Evolutionary conservation across 1,140 invertebrate genomes (phyloP).

Genomic region (Acromyrmex echinatior): DNA sequence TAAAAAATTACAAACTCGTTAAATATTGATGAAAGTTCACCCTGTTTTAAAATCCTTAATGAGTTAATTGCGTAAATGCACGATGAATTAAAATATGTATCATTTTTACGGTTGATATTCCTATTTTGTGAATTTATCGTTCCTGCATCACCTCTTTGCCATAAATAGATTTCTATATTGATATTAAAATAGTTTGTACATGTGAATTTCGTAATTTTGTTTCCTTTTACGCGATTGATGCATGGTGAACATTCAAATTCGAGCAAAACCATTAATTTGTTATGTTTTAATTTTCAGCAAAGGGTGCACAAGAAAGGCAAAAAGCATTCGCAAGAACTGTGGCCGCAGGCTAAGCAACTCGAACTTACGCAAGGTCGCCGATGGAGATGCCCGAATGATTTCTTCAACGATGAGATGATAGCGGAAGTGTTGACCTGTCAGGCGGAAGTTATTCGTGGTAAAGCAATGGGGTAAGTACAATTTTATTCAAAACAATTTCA

Average conservation of each 20-base stretch:
- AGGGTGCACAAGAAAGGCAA: conserved; percentile 77
- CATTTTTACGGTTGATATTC: not conserved
- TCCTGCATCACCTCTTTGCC: not conserved
- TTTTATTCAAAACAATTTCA: not conserved
- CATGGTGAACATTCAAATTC: not conserved
- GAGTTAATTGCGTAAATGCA: conserved; percentile 25
- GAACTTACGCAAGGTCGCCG: conserved; percentile 88
- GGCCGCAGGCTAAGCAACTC: conserved; percentile 86
- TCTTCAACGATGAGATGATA: conserved; percentile 93
- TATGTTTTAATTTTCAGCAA: conserved; percentile 77
- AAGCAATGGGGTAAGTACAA: conserved; percentile 90
- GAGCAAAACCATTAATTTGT: not conserved
- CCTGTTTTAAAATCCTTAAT: conserved; percentile 13
- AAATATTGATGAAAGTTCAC: conserved; percentile 8
- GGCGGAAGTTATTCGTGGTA: conserved; percentile 92
- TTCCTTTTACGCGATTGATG: conserved; percentile 7
- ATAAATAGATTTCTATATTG: not conserved
- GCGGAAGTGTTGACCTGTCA: conserved; percentile 91
- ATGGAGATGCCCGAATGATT: conserved; percentile 92
- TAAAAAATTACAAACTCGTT: not conserved
- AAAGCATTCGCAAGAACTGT: conserved; percentile 83
- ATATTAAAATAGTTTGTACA: not conserved
- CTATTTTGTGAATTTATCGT: conserved; percentile 5
- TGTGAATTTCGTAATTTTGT: not conserved
- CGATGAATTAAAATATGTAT: conserved; percentile 27